Evolutionary conservation across 2,797 vertebrate species (phyloP), one percentile per base, ranked within the genome.

Genomic region (Molossus molossus): DNA sequence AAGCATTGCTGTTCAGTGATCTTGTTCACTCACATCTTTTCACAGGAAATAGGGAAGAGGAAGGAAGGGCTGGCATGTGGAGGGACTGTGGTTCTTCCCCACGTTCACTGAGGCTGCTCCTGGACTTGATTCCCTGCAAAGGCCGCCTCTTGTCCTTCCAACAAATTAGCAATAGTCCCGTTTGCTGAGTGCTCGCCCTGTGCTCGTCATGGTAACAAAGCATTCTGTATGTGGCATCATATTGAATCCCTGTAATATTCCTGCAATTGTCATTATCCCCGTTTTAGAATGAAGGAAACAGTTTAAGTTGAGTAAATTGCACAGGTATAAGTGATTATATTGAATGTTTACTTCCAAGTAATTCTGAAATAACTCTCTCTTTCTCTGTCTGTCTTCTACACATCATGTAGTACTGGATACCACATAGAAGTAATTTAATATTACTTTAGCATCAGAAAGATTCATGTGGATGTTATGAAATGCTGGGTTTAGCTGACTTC

Each of bases 401-500:
- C 6, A 55, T 40, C 33, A 23, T 53, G 50, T 29, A 76, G 18
- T 94, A 20, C 67, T 88, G 72, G 70, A 65, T 77, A 80, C 33
- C 33, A 53, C 4, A 60, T 48, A 88, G 45, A 48, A 86, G 67
- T 85, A 90, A 69, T 55, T 90, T 91, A 90, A 58, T 87, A 89
- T 94, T 83, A 60, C 53, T 90, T 72, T 10, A 50, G 18, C 57
- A 73, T 91, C 69, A 95, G 62, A 67, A 85, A 64, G 14, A 87
- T 64, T 72, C 86, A 73, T 18, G 50, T 65, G 48, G 12, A 33
- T 94, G 8, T 89, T 83, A n/a, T 12, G 21, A 92, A 82, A 77
- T 57, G 37, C 62, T 75, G n/a, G 53, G 60, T 80, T 76, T 94
- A 96, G 48, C 48, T 29, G 45, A 94, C 75, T 94, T 67, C n/a